Evolutionary conservation across 2,113 vertebrate genomes (phyloP), one percentile per base, ranked within the genome.

Genomic region (Echinops telfairi): DNA sequence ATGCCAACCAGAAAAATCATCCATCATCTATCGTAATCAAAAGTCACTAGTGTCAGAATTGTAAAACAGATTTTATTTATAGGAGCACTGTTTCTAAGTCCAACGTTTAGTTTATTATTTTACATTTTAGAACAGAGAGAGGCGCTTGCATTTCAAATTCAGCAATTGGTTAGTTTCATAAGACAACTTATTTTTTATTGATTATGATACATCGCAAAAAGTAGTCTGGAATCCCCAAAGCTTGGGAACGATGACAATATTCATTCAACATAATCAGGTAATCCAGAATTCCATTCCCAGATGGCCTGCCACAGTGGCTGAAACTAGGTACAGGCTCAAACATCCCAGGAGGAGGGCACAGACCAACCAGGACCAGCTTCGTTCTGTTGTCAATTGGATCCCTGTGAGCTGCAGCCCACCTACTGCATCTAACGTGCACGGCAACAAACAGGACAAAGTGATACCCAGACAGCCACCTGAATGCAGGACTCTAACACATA

Each of bases 61-160:
- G 0, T 31, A 75, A 82, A 43, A 60, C 11, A 70, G 80, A 47
- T 68, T 78, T 93, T 20, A 92, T 43, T 83, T 23, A 40, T 40
- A 19, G 5, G 73, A 70, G 10, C 17, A 53, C 53, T 31, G 0
- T 25, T 88, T 58, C n/a, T 85, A 17, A 82, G 83, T 40, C 87
- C 25, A 88, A 10, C 53, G 38, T 29, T 79, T 66, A 75, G 15
- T 79, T n/a, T 43, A 25, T 71, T 77, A 23, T 33, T 92, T 66
- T 57, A 88, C 40, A 85, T 53, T 58, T 86, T 92, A 40, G 94
- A 89, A 89, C 0, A 90, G 79, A 87, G 3, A 43, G 6, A 64
- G 62, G 73, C 73, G 68, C n/a, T 86, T 36, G 33, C 47, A 3
- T 23, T 82, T 90, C 79, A 89, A 93, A 86, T 58, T 76, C 33